phyloP scores from a whole-genome alignment of 2,113 vertebrate genomes.

The Pavo muticus region DNA sequence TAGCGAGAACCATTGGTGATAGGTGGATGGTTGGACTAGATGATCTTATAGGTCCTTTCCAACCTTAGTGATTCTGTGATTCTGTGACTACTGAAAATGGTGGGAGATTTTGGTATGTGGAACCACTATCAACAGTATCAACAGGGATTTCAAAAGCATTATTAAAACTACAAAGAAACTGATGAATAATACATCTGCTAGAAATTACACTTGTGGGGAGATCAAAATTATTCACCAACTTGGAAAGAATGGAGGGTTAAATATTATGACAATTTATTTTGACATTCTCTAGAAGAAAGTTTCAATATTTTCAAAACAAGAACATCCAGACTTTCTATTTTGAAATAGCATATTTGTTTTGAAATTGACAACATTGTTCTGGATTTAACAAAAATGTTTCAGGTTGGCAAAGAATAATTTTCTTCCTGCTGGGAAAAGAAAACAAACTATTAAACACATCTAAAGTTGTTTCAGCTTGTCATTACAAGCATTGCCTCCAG shows the following conservation, averaged over 20 bases:
- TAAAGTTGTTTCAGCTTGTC: background rate
- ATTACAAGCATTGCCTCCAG: background rate
- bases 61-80: too few species aligned
- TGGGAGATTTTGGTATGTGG: background rate
- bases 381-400: constrained; percentile 21
- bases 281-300: background rate
- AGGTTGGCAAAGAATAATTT: constrained; percentile 2
- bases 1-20: too few species aligned
- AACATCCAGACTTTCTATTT: constrained; percentile 4
- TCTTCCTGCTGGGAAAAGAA: background rate
- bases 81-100: background rate
- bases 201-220: background rate
- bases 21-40: too few species aligned
- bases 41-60: too few species aligned
- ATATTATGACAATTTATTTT: constrained; percentile 54
- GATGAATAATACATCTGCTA: background rate
- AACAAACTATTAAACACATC: background rate
- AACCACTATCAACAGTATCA: background rate
- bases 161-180: background rate
- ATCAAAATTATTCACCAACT: constrained; percentile 17
- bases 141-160: background rate
- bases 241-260: constrained; percentile 19
- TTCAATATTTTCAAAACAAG: constrained; percentile 36
- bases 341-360: constrained; percentile 30
- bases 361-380: background rate